These are phyloP conservation scores for Malaclemys terrapin DNA, from an alignment of 2,113 vertebrate genomes.

Conservation along the genomic window DNA sequence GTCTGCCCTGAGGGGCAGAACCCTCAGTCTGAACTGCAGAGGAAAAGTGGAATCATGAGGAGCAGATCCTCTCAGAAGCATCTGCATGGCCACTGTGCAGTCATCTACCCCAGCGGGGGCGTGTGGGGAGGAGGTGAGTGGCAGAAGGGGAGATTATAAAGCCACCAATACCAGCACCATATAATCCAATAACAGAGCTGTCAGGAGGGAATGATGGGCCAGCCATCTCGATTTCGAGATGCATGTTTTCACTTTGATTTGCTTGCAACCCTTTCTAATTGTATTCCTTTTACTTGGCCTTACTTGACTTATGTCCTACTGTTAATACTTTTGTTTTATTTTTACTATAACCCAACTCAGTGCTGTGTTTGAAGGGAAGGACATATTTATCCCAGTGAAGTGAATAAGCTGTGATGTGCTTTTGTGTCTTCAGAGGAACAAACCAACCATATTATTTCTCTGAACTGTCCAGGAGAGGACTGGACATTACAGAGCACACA, in stretches of 20 bases:
- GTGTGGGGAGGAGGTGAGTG: background rate
- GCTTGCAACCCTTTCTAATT: background rate
- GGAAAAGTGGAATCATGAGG: background rate
- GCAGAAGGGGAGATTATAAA: background rate
- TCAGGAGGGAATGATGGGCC: too few relatives aligned
- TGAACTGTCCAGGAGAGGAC: background rate
- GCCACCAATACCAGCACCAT: too few relatives aligned
- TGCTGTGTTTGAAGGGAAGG: background rate
- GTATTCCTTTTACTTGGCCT: background rate
- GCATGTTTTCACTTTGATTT: background rate
- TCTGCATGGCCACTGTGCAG: background rate
- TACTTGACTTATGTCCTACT: too few relatives aligned
- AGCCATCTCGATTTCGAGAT: background rate
- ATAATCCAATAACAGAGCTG: background rate
- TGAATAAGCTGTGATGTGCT: background rate
- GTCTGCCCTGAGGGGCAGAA: background rate
- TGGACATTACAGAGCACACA: background rate
- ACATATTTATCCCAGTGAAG: background rate
- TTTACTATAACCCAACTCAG: background rate
- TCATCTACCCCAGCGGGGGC: background rate
- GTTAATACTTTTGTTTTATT: background rate
- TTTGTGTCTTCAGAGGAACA: background rate
- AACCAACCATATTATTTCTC: background rate
- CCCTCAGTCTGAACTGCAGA: background rate
- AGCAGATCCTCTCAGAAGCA: background rate